Base-by-base conservation (phyloP, 2,797 vertebrate genomes). In the Dromococcyx pavoninus region DNA sequence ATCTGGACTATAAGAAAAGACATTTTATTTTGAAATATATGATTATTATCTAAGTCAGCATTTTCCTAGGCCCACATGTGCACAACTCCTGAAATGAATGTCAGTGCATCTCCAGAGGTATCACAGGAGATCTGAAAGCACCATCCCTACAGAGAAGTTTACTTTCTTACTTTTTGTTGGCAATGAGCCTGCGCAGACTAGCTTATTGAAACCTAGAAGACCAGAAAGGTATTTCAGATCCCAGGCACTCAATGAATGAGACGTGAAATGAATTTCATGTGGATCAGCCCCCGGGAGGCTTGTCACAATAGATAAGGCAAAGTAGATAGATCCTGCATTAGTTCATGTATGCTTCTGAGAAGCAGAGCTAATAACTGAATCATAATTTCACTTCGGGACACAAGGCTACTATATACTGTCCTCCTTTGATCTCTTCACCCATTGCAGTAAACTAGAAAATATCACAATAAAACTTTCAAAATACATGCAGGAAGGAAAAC, bases 301-400 rank as follows among this genome's bases (percentile, higher is more conserved):
- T 97, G 97, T 97, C 97, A 98, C 96, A 97, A 97, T 96, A 97
- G 96, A 97, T 97, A 97, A 98, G 94, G 97, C 91, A 86, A 95
- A 95, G 86, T 88, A 25, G 94, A 96, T 97, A 95, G 97, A 97
- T 88, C 93, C 48, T 32, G 91, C 72, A 39, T 96, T 95, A 94
- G 91, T 97, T 96, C 97, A 93, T 92, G 75, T 94, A 91, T 94
- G 93, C 86, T 94, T 74, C 95, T 91, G 94, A 97, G 96, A 92
- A 89, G 80, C 94, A 95, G 84, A 96, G 93, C 94, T 98, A 97
- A 98, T 97, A 97, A 97, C 93, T 93, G 95, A 97, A 97, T 95
- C 94, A 89, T 93, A 96, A 97, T 97, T 97, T 98, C 94, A 96
- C 97, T 98, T 93, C 91, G 13, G 97, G 97, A 97, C 86, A 97